Evolutionary conservation across 2,113 vertebrate genomes (phyloP), one percentile per base, ranked within the genome.

Genomic region (Phrynosoma blainvillii): DNA sequence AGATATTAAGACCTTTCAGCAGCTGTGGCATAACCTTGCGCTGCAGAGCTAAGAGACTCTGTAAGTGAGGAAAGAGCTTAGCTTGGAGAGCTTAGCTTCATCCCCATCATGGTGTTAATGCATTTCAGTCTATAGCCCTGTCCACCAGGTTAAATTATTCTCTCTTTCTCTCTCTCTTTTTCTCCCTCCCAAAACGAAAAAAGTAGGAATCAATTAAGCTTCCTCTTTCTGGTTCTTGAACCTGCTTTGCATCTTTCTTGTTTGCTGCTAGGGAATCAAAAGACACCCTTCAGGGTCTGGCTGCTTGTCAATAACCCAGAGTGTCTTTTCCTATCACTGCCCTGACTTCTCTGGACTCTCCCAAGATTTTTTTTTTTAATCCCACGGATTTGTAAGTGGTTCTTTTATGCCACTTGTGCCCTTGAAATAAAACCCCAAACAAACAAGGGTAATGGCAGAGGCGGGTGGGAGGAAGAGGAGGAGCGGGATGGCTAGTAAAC

Each of bases 351-450:
- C 85, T 25, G 54, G 62, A 16, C 62, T 32, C 65, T 56, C 65
- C 65, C 85, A 65, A 25, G 68, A 71, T 16, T 25, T 89, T 84
- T 62, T 36, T 7, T 71, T 40, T 10, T 21, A 73, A 73, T 88
- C 79, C 88, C n/a, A 2, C 0, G 21, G 75, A 52, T 88, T 30
- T 82, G 81, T 74, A 68, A 77, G 84, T 40, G 91, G 36, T 65
- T 85, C 27, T 89, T 91, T 70, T 82, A 59, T 83, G 54, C 30
- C 52, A 27, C 47, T 84, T 74, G 16, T 9, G n/a, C 20, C 71
- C 16, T 87, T 89, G 85, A 88, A 65, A 75, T 1, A 52, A 87
- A 93, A 71, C 88, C n/a, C 65, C 66, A 80, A 54, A 56, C 65
- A 71, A 80, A 79, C n/a, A 54, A 27, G 76, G 14, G 32, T 32